These are phyloP conservation scores for Paramacrobiotus metropolitanus DNA, from an alignment of 1,140 invertebrate species.

Conservation along the genomic window DNA sequence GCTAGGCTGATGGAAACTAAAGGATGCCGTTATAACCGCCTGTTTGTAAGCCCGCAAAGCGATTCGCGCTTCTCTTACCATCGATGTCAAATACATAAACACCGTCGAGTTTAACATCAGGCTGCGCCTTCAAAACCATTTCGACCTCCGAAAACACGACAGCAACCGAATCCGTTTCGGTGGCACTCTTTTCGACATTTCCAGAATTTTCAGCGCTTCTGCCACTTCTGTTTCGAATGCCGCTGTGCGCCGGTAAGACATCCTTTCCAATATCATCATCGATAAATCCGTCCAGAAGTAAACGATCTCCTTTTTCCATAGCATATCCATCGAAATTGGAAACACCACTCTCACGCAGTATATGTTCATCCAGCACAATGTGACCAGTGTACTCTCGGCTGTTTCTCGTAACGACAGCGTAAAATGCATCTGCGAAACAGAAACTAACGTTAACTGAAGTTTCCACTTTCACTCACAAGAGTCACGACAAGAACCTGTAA, in stretches of 20 bases:
- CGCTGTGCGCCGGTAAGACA: too few relatives aligned
- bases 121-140: neutral
- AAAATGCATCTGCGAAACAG: slow-evolving; percentile 64
- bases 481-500: neutral
- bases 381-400: slow-evolving; percentile 55
- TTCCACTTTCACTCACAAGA: slow-evolving; percentile 13
- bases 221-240: too few relatives aligned
- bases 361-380: slow-evolving; percentile 79
- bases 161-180: too few relatives aligned
- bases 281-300: slow-evolving; percentile 23
- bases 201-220: too few relatives aligned
- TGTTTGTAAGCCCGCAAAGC: neutral
- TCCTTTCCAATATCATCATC: too few relatives aligned
- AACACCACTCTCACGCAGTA: slow-evolving; percentile 51
- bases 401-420: slow-evolving; percentile 56
- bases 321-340: slow-evolving; percentile 66
- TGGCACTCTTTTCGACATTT: too few relatives aligned
- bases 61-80: neutral
- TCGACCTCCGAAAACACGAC: neutral
- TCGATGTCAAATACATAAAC: neutral
- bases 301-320: slow-evolving; percentile 36
- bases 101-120: neutral
- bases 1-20: neutral
- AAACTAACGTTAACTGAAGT: too few relatives aligned
- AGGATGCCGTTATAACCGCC: neutral